phyloP scores from a whole-genome alignment of 2,888 invertebrate species.

The Uropetala carovei region DNA sequence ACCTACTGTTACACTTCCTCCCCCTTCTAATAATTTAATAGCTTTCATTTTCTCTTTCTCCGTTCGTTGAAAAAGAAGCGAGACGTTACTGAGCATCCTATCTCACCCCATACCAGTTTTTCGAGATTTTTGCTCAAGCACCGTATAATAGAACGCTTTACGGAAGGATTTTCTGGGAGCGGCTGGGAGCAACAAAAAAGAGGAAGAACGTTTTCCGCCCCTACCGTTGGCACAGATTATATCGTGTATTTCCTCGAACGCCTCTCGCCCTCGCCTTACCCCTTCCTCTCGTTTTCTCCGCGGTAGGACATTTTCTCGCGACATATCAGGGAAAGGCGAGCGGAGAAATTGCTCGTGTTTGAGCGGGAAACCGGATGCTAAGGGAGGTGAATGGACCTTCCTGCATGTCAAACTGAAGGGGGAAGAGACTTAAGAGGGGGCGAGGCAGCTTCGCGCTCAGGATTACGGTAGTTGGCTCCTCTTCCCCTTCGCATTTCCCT shows the following conservation, averaged over 20 bases:
- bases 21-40: slow-evolving; percentile 47
- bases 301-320: not conserved
- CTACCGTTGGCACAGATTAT: not conserved
- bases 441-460: not conserved
- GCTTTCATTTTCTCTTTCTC: slow-evolving; percentile 57
- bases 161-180: not conserved
- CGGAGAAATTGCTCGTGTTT: not conserved
- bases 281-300: not conserved
- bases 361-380: not conserved
- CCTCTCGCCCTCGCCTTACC: not conserved
- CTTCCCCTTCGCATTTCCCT: not conserved
- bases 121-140: not conserved
- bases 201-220: not conserved
- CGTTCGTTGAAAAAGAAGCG: slow-evolving; percentile 19
- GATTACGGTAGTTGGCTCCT: not conserved
- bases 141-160: not conserved
- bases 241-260: not conserved
- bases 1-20: slow-evolving; percentile 25
- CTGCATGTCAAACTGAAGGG: not conserved
- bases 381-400: not conserved
- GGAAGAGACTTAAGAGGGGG: not conserved
- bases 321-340: not conserved
- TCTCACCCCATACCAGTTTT: slow-evolving; percentile 22
- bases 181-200: not conserved
- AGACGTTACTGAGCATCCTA: slow-evolving; percentile 36